These are phyloP conservation scores for Sorex maritimensis DNA, from an alignment of 2,797 vertebrate species.

Conservation along the genomic window DNA sequence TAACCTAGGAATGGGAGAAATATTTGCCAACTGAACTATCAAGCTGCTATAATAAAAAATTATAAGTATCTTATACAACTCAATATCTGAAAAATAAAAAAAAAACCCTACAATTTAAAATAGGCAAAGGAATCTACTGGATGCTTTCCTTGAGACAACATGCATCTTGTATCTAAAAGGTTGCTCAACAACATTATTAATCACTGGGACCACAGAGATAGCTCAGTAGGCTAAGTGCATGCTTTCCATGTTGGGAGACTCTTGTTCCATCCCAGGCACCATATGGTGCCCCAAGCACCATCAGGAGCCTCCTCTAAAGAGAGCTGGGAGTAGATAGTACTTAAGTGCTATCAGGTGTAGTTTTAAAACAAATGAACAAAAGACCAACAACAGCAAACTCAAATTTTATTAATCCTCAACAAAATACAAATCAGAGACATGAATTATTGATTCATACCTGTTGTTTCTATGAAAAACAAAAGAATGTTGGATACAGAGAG, in stretches of 20 bases:
- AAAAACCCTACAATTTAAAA: neutral
- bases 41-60: neutral
- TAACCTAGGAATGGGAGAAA: neutral
- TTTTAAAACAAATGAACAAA: no score
- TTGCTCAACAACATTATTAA: neutral
- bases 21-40: neutral
- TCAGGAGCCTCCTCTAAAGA: no score
- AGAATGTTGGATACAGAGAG: neutral
- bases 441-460: neutral
- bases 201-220: no score
- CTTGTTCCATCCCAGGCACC: no score
- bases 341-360: no score
- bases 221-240: no score
- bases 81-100: neutral
- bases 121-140: neutral
- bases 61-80: neutral
- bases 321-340: no score
- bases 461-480: neutral
- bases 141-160: neutral
- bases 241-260: no score
- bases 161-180: neutral
- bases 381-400: no score
- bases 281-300: no score
- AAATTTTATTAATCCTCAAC: neutral
- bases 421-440: conserved; percentile 3